Base-by-base conservation (phyloP, 92 coral and sea anemone genomes). In the Epizoanthus fatuus region DNA sequence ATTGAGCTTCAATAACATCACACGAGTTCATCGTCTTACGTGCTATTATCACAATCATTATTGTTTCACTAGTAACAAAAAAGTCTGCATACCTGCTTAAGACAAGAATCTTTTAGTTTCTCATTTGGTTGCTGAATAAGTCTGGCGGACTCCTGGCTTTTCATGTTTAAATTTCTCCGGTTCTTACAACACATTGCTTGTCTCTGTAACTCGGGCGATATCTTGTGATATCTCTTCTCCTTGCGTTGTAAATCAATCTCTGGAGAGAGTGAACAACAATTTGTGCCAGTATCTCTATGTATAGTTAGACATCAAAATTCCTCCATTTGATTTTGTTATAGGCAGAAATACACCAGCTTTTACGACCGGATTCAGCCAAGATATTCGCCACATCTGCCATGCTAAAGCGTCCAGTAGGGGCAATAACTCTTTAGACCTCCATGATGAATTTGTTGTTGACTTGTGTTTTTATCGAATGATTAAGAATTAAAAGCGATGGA, bases 151-250 rank as follows among this genome's bases (percentile, higher is more conserved):
- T 77, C 82, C 12, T 42, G 82, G 29, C 57, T 60, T 77, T 62
- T 77, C 82, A 77, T 60, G 16, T 77, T 77, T 25, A 77, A 39
- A 39, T 77, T 69, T 40, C 68, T 77, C 20, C 82, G 71, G 71
- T 77, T 77, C 47, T 77, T 77, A 32, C 82, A 77, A 49, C 82
- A 77, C 82, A 77, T 77, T 14, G 35, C 16, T 25, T 44, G 39
- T 54, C 47, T 1, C 5, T 38, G 17, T 40, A 14, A 16, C 10
- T 7, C 47, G 42, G 42, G 38, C 40, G 15, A 19, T 72, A 51
- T 51, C 78, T 72, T 16, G 51, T 2, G 16, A n/a, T 58, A 16
- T 39, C 20, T 40, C 70, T 40, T 53, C 12, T 54, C 40, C 40
- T 63, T 37, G 9, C 47, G 45, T 14, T 37, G 20, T 19, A 11